These are phyloP conservation scores for Colistium nudipinnis DNA, from an alignment of 2,113 vertebrate species.

Conservation along the genomic window DNA sequence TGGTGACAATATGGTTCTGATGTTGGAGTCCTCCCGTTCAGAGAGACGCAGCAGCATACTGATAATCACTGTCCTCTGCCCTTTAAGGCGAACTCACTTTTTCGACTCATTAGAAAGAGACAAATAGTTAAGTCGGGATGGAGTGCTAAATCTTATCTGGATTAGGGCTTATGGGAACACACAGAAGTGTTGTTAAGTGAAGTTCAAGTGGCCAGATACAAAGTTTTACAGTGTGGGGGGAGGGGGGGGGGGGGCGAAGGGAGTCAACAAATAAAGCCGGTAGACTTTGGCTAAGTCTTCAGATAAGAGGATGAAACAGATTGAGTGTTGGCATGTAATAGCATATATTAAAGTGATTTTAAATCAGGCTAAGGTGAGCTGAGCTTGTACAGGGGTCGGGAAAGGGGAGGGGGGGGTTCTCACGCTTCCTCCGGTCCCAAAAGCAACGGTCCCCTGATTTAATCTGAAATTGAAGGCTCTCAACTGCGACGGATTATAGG, in stretches of 20 bases:
- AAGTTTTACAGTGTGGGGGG: constrained; percentile 6
- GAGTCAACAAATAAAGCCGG: constrained; percentile 49
- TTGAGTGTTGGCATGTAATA: constrained; percentile 32
- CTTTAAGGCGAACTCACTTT: constrained; percentile 44
- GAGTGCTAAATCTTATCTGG: constrained; percentile 38
- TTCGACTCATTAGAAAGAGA: too few species aligned
- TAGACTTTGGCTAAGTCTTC: constrained; percentile 48
- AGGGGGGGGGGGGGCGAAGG: constrained; percentile 40
- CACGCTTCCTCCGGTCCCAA: constrained; percentile 52
- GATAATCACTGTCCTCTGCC: constrained; percentile 35
- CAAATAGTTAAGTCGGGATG: constrained; percentile 28
- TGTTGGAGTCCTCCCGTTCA: constrained; percentile 38
- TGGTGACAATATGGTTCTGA: constrained; percentile 43
- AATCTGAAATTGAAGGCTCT: constrained; percentile 76
- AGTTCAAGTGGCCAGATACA: constrained; percentile 31
- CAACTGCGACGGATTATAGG: constrained; percentile 66
- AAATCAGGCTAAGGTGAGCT: constrained; percentile 57
- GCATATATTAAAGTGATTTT: constrained; percentile 55
- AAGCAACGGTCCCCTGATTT: constrained; percentile 59
- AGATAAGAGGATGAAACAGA: constrained; percentile 63
- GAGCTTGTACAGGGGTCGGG: not conserved
- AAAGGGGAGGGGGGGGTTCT: constrained; percentile 13
- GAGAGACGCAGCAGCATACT: constrained; percentile 29
- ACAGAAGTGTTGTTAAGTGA: constrained; percentile 16
- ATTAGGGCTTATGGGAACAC: constrained; percentile 35